A percentile compares a stretch with the other conserved stretches of the same genome.
phyloP scores from a whole-genome alignment of 2,888 invertebrate genomes.

The Petrophora chlorosata region DNA sequence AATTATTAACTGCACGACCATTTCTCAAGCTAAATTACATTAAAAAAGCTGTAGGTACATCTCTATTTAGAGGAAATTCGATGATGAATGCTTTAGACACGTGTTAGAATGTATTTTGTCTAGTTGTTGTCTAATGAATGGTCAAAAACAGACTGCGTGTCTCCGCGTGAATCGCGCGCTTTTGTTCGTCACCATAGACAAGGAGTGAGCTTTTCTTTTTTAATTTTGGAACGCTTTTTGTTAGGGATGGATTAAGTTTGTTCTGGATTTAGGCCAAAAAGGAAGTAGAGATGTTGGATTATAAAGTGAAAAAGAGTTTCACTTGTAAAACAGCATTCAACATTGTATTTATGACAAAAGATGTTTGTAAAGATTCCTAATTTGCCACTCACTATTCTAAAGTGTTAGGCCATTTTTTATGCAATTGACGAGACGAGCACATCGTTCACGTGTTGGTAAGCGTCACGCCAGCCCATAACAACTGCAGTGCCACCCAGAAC shows the following conservation, averaged over 20 bases:
- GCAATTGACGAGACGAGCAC: too few relatives aligned
- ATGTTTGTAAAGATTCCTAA: too few relatives aligned
- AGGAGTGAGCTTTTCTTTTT: constrained; percentile 50
- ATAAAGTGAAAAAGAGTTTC: neutral
- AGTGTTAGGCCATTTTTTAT: too few relatives aligned
- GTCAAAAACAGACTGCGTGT: constrained; percentile 63
- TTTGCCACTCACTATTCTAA: too few relatives aligned
- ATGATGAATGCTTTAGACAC: constrained; percentile 55
- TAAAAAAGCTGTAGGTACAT: constrained; percentile 36
- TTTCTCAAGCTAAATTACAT: constrained; percentile 55
- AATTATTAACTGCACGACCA: constrained; percentile 56
- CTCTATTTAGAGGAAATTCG: constrained; percentile 44
- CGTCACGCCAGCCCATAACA: too few relatives aligned
- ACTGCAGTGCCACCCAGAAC: too few relatives aligned
- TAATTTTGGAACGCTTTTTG: constrained; percentile 50
- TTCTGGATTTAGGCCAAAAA: neutral
- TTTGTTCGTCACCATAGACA: constrained; percentile 59
- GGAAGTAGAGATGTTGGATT: neutral
- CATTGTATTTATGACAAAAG: too few relatives aligned
- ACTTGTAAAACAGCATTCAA: neutral
- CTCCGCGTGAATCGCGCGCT: constrained; percentile 48
- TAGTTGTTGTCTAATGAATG: constrained; percentile 48
- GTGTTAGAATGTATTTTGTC: constrained; percentile 44
- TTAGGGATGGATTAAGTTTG: constrained; percentile 29
- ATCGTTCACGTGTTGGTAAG: too few relatives aligned